phyloP scores from a whole-genome alignment of 2,113 vertebrate genomes.

The human region GRCh38 chr2:28194001-28194500 shows the following conservation, averaged over 20 bases:
- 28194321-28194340: neutral
- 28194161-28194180: neutral
- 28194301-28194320: neutral
- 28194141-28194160: neutral
- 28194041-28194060: neutral
- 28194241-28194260: neutral
- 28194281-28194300: neutral
- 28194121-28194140: neutral
- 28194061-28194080: neutral
- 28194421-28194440: conserved; percentile 47
- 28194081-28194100: neutral
- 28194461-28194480: conserved; percentile 9
- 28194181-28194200: neutral
- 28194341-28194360: neutral
- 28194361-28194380: neutral
- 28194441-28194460: conserved; percentile 48
- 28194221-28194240: neutral
- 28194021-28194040: neutral
- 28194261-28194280: neutral
- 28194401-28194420: conserved; percentile 59
- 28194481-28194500: neutral
- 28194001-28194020: neutral
- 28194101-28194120: neutral
- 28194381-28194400: conserved; percentile 20
- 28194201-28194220: neutral